These are phyloP conservation scores for Xestia xanthographa DNA, from an alignment of 2,888 invertebrate species.

Conservation along the genomic window DNA sequence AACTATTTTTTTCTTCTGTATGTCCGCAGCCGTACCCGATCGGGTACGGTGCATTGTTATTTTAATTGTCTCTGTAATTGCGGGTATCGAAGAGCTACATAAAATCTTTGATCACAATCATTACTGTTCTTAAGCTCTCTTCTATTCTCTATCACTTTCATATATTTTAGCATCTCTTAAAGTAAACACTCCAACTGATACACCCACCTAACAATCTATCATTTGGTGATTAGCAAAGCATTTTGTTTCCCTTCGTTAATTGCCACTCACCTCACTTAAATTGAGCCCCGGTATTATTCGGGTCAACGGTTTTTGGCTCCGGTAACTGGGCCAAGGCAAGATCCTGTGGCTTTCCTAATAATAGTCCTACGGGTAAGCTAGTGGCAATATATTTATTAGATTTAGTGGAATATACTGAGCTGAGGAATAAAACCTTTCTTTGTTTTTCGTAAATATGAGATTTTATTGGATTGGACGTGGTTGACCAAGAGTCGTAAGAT, in stretches of 20 bases:
- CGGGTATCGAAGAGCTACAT: too few relatives aligned
- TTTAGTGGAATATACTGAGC: constrained; percentile 13
- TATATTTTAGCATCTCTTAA: background rate
- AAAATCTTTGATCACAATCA: background rate
- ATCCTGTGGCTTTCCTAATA: constrained; percentile 38
- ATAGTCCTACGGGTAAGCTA: constrained; percentile 15
- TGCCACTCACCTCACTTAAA: constrained; percentile 51
- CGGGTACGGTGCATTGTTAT: too few relatives aligned
- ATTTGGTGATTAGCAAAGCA: constrained; percentile 50
- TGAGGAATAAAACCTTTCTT: constrained; percentile 14
- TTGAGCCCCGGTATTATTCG: constrained; percentile 43
- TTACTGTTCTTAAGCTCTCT: background rate
- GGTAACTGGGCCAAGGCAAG: constrained; percentile 49
- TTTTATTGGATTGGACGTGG: background rate
- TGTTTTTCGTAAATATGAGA: background rate
- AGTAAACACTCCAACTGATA: constrained; percentile 27
- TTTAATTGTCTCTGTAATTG: too few relatives aligned
- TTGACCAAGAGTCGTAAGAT: background rate
- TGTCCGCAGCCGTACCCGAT: too few relatives aligned
- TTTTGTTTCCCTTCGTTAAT: constrained; percentile 42
- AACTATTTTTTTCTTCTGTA: background rate
- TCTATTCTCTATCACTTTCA: background rate
- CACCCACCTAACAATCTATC: constrained; percentile 24
- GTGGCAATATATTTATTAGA: constrained; percentile 41
- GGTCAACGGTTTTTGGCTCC: constrained; percentile 46